phyloP scores from a whole-genome alignment of 2,888 invertebrate species.

The Diplolepis rosae region DNA sequence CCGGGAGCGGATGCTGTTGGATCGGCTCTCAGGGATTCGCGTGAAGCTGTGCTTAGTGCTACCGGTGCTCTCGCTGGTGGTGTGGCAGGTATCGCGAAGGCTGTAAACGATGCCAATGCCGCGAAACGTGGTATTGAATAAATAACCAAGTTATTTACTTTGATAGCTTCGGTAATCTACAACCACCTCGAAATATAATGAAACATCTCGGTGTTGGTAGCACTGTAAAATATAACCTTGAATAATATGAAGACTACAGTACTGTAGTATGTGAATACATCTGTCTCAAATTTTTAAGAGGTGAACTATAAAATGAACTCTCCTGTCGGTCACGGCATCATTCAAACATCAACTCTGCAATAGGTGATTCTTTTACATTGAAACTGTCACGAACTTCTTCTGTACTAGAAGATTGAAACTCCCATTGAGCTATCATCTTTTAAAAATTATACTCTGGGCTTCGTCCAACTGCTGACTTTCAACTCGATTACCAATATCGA shows the following conservation, averaged over 20 bases:
- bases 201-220: slow-evolving; percentile 46
- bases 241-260: no score
- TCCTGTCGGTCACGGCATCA: no score
- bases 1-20: background rate
- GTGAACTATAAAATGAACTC: no score
- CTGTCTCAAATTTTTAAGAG: no score
- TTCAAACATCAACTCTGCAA: no score
- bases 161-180: slow-evolving; percentile 67
- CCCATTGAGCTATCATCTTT: background rate
- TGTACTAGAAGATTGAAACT: no score
- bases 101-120: slow-evolving; percentile 40
- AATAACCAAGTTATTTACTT: slow-evolving; percentile 60
- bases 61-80: slow-evolving; percentile 30
- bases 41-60: slow-evolving; percentile 33
- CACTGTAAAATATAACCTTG: no score
- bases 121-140: slow-evolving; percentile 55
- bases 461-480: background rate
- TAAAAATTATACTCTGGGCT: background rate
- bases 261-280: no score
- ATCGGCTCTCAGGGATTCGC: slow-evolving; percentile 36
- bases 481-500: no score
- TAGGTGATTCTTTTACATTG: no score
- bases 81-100: slow-evolving; percentile 27
- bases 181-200: slow-evolving; percentile 59
- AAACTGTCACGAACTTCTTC: no score